Base-by-base conservation (phyloP, 2,797 vertebrate genomes). In the Garrulus glandarius region DNA sequence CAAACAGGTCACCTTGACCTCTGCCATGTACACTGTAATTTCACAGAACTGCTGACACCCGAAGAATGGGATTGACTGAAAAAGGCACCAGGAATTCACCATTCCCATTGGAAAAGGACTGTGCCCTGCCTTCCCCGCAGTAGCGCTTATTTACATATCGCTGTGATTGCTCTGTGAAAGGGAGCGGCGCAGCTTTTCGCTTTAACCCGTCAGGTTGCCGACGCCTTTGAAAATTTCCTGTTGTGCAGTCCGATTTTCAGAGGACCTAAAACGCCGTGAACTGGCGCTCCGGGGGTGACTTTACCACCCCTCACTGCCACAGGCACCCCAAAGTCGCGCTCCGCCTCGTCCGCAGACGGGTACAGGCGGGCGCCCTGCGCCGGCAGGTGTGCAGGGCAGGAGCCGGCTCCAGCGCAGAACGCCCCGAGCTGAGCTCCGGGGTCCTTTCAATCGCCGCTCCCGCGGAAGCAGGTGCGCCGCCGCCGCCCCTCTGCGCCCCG, bases 1-100 rank as follows among this genome's bases (percentile, higher is more conserved):
- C 4, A 27, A 70, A 41, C 36, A 46, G 93, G 94, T 96, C 87
- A 96, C 61, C 78, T 74, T 91, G 85, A 84, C 93, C 91, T 70
- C 71, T 69, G 34, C 18, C 57, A 7, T 13, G 26, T 47, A 56
- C 89, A 46, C 65, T 17, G 49, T 12, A 34, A 52, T 81, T 89
- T 65, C 78, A 22, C 53, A 8, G 47, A 89, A 78, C 34, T 59
- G 80, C 55, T 59, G 57, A 75, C 49, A 61, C 29, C 29, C 32
- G n/a, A 70, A 60, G 55, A 87, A 94, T 23, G 80, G 30, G 11
- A 63, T 4, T 19, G 61, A 44, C 43, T 18, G 64, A 15, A 60
- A 87, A 81, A 57, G 0, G 61, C 12, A 9, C 23, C 13, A 26
- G 32, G 88, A 20, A 24, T 60, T 46, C 41, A 4, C 32, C 2